Percentiles rank a stretch among this genome's conserved stretches.
phyloP scores from a whole-genome alignment of 2,888 invertebrate species.

The Neria commutata region DNA sequence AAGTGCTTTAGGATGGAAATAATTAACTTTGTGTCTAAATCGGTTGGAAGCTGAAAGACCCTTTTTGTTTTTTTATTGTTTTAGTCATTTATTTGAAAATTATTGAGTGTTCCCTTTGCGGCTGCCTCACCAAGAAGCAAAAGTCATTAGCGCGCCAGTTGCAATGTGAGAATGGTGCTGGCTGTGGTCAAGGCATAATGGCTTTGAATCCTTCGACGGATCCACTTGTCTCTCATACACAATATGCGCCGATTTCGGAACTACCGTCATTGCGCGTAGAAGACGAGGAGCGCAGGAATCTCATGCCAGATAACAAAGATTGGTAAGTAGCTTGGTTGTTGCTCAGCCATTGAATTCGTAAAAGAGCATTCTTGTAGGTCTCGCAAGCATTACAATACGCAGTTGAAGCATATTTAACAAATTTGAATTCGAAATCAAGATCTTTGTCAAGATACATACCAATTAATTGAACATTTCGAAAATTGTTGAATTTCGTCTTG shows the following conservation, averaged over 20 bases:
- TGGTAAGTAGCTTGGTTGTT: constrained; percentile 63
- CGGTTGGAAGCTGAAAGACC: background rate
- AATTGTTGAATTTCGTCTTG: too few relatives aligned
- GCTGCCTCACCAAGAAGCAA: constrained; percentile 49
- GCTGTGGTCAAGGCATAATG: constrained; percentile 64
- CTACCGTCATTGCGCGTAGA: constrained; percentile 70
- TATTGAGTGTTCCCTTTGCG: constrained; percentile 50
- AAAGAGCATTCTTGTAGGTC: too few relatives aligned
- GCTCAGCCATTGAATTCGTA: background rate
- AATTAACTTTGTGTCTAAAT: too few relatives aligned
- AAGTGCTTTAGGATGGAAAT: constrained; percentile 38
- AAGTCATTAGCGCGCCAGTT: constrained; percentile 52
- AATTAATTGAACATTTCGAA: too few relatives aligned
- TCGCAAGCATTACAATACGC: too few relatives aligned
- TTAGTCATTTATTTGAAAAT: constrained; percentile 55
- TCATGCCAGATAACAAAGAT: constrained; percentile 77
- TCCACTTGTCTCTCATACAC: constrained; percentile 73
- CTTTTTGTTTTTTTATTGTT: constrained; percentile 26
- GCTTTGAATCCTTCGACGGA: constrained; percentile 79
- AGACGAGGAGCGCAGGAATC: constrained; percentile 71
- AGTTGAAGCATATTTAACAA: too few relatives aligned
- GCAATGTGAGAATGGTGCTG: constrained; percentile 42
- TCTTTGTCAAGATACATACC: too few relatives aligned
- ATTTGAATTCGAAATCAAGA: too few relatives aligned
- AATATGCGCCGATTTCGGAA: constrained; percentile 78